Evolutionary conservation across 2,797 vertebrate species (phyloP).

Genomic region (Podarcis lilfordi): DNA sequence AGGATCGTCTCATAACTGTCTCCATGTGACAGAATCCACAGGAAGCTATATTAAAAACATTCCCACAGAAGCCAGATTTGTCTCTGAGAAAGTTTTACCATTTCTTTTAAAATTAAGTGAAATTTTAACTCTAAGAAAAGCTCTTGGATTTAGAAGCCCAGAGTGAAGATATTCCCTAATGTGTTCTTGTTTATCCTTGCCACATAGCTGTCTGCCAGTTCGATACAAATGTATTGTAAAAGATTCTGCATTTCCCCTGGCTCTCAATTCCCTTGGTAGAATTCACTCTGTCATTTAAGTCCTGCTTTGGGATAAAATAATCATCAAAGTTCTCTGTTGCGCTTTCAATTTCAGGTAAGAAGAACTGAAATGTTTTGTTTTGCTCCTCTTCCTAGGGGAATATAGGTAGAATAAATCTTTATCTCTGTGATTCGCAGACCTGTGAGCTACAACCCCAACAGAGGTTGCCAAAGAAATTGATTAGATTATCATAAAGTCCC

Average conservation of each 20-base stretch:
- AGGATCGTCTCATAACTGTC: not conserved
- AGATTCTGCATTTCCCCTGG: slow-evolving; percentile 3
- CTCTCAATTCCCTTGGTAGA: slow-evolving; percentile 25
- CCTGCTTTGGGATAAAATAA: slow-evolving; percentile 20
- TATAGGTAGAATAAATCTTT: slow-evolving; percentile 18
- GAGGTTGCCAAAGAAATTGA: slow-evolving; percentile 7
- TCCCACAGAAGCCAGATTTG: not conserved
- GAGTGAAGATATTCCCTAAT: slow-evolving; percentile 3
- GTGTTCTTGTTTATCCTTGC: slow-evolving; percentile 25
- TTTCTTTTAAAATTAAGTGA: not conserved
- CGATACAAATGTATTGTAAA: slow-evolving; percentile 27
- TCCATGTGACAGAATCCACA: not conserved
- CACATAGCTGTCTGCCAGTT: slow-evolving; percentile 21
- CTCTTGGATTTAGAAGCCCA: not conserved
- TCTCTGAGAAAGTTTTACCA: not conserved
- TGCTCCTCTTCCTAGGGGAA: slow-evolving; percentile 10
- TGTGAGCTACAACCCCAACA: not conserved
- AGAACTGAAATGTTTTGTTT: slow-evolving; percentile 24
- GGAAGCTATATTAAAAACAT: not conserved
- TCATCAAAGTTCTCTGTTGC: slow-evolving; percentile 18
- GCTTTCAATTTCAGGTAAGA: slow-evolving; percentile 8
- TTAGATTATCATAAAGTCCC: slow-evolving; percentile 15
- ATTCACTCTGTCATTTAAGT: slow-evolving; percentile 24
- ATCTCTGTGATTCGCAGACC: slow-evolving; percentile 8
- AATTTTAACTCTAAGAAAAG: not conserved